Evolutionary conservation across 37 sponge, comb jelly and placozoan species (phyloP).

Genomic region (Lycopodina hypogea): DNA sequence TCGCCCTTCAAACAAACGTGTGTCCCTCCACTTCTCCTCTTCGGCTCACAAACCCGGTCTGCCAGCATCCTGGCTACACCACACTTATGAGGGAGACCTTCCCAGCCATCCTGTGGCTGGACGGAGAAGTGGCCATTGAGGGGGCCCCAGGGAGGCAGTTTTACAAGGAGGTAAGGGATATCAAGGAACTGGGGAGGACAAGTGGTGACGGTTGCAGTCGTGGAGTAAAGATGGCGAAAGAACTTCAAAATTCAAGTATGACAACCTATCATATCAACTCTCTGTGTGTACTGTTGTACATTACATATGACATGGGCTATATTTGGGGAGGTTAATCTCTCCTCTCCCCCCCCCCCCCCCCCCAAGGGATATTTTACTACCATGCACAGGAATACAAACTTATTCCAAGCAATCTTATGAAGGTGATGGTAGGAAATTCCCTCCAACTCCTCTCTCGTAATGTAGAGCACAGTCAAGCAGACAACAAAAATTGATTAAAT

Average conservation of each 20-base stretch:
- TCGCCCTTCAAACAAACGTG: conserved; percentile 1
- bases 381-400: neutral
- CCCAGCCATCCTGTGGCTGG: conserved; percentile 28
- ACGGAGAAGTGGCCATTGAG: conserved; percentile 20
- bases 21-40: neutral
- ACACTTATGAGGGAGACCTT: conserved; percentile 9
- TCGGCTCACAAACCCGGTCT: conserved; percentile 27
- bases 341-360: conserved; percentile 11
- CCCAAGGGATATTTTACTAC: neutral
- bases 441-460: too few species aligned
- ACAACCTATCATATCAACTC: too few species aligned
- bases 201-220: too few species aligned
- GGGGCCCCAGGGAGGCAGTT: neutral
- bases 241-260: too few species aligned
- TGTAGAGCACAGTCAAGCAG: too few species aligned
- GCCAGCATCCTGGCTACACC: neutral
- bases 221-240: neutral
- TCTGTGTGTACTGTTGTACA: too few species aligned
- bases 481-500: too few species aligned
- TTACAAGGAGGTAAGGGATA: neutral
- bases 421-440: neutral
- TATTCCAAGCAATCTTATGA: neutral
- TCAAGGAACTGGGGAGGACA: neutral
- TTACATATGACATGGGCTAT: too few species aligned
- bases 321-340: too few species aligned